Base-by-base conservation (phyloP, 2,113 vertebrate species). In the Corythoichthys haematopterus region DNA sequence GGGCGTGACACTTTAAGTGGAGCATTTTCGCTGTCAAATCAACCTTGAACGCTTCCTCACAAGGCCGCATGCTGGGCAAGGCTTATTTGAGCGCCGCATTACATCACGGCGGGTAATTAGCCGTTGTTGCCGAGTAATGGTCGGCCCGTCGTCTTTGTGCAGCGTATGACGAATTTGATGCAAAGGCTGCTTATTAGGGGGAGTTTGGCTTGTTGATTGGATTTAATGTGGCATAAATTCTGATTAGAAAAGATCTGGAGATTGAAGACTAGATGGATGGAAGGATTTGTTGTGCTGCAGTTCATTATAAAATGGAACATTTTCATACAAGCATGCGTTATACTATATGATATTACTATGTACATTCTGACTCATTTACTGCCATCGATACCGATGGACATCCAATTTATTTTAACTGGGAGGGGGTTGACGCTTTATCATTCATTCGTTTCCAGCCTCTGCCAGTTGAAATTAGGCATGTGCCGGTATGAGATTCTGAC, bases 151-250 rank as follows among this genome's bases (percentile, higher is more conserved):
- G 35, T 76, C 57, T 82, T 76, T 81, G 77, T 84, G 74, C 70
- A 61, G 68, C 76, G 65, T 68, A 62, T 84, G 83, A 84, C 76
- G 28, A 86, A 87, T 83, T 55, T 28, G 70, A 87, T 82, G 84
- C 68, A 74, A 87, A 81, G 72, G 69, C 62, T 72, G 83, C 67
- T 80, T 76, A 86, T 85, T 83, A 85, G 85, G 67, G 76, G 74
- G 72, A 60, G 71, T 80, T 76, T 85, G 71, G 83, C 72, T 85
- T 71, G 45, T 69, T 76, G 74, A 85, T 68, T 80, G 67, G 59
- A 85, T 84, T 79, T 59, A 66, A 67, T 72, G 50, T 68, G 80
- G 74, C 70, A 67, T 52, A 57, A 70, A 65, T 70, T 67, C 45
- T 70, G 78, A 81, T 80, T 65, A 76, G 40, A n/a, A 66, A 64